Evolutionary conservation across 1,140 invertebrate species (phyloP).

Genomic region (Ceratina australensis): DNA sequence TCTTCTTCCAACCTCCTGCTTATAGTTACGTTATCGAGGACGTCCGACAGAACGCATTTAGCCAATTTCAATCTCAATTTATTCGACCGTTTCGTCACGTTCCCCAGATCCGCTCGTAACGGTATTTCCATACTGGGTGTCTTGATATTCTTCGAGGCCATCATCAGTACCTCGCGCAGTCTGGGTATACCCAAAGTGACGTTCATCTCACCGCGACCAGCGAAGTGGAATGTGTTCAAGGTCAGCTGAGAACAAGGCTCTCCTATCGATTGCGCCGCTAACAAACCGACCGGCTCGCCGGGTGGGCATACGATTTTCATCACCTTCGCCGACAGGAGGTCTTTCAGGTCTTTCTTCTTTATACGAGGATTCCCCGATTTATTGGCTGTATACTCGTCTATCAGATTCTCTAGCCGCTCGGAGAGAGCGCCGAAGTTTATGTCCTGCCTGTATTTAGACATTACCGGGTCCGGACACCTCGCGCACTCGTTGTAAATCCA

Average conservation of each 20-base stretch:
- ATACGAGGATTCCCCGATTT: conserved; percentile 68
- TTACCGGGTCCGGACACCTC: conserved; percentile 87
- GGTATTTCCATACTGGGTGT: conserved; percentile 98
- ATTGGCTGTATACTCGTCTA: conserved; percentile 83
- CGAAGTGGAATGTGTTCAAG: conserved; percentile 99
- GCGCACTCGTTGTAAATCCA: conserved; percentile 71
- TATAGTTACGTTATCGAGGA: conserved; percentile 88
- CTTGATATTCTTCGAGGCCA: conserved; percentile 93
- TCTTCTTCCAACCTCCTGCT: conserved; percentile 81
- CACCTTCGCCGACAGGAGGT: conserved; percentile 88
- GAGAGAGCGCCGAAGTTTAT: conserved; percentile 89
- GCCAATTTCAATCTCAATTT: conserved; percentile 86
- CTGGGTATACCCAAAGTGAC: conserved; percentile 98
- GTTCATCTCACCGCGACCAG: conserved; percentile 99
- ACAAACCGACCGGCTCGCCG: conserved; percentile 97
- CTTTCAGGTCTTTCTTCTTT: conserved; percentile 81
- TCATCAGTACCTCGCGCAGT: conserved; percentile 98
- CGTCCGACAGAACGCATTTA: conserved; percentile 87
- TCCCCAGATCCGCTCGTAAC: conserved; percentile 80
- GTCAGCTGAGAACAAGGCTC: conserved; percentile 99
- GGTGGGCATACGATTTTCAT: conserved; percentile 89
- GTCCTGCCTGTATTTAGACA: conserved; percentile 85
- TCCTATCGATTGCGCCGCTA: conserved; percentile 97
- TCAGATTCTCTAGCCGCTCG: conserved; percentile 87
- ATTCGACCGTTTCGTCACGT: conserved; percentile 84